These are phyloP conservation scores for Drosophila ohnishii DNA, from an alignment of 1,140 invertebrate genomes.

Conservation along the genomic window DNA sequence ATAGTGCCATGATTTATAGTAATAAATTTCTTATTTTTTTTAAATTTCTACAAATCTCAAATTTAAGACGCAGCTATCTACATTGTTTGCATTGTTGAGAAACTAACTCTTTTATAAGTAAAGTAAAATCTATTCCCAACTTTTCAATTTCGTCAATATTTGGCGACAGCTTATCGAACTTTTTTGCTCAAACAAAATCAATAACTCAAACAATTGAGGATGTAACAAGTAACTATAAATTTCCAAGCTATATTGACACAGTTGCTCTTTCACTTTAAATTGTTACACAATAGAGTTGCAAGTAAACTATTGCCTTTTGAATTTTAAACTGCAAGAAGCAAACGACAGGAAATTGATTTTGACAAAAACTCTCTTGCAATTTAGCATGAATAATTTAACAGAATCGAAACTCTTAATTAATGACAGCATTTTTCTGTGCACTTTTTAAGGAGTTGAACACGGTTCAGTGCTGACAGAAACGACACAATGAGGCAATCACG, in stretches of 20 bases:
- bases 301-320: neutral
- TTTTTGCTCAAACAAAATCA: constrained; percentile 7
- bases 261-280: neutral
- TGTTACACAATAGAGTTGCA: neutral
- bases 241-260: constrained; percentile 2
- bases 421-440: constrained; percentile 24
- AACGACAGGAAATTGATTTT: constrained; percentile 15
- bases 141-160: neutral
- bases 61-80: neutral
- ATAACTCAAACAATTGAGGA: constrained; percentile 7
- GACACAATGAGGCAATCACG: constrained; percentile 26
- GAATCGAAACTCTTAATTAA: constrained; percentile 22
- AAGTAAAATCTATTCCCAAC: neutral
- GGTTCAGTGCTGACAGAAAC: constrained; percentile 17
- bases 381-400: constrained; percentile 37
- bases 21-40: neutral
- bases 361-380: neutral
- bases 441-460: constrained; percentile 31
- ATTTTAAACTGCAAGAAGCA: neutral
- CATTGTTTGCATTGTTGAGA: neutral
- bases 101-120: neutral
- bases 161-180: constrained; percentile 5
- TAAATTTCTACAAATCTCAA: neutral
- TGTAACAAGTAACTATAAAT: constrained; percentile 9
- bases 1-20: too few relatives aligned